Percentiles rank a stretch among this genome's conserved stretches.
These are phyloP conservation scores for Nasonia vitripennis DNA, from an alignment of 1,140 invertebrate genomes.

Conservation along the genomic window DNA sequence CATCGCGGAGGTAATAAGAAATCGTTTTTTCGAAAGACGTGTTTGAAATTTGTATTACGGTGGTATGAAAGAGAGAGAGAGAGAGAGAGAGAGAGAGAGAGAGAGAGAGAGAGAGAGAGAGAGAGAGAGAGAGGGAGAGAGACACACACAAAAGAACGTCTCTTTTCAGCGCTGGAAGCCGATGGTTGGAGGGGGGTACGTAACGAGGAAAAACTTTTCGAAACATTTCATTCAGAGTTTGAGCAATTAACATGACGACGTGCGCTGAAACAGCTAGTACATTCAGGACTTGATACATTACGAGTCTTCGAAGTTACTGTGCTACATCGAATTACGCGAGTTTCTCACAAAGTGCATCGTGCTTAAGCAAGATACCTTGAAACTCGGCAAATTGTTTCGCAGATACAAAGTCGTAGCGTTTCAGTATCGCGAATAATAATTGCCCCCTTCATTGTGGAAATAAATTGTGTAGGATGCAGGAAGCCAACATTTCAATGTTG, in stretches of 20 bases:
- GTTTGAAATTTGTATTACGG: too few species aligned
- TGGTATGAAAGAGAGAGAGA: too few species aligned
- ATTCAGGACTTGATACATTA: constrained; percentile 23
- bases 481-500: neutral
- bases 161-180: too few species aligned
- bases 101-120: too few species aligned
- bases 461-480: neutral
- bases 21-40: too few species aligned
- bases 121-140: too few species aligned
- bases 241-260: constrained; percentile 20
- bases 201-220: neutral
- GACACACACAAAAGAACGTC: too few species aligned
- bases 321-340: constrained; percentile 30
- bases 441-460: constrained; percentile 28
- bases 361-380: constrained; percentile 35
- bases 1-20: too few species aligned
- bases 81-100: too few species aligned
- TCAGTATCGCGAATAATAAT: constrained; percentile 30
- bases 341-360: constrained; percentile 17
- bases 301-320: constrained; percentile 33
- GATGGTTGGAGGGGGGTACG: too few species aligned
- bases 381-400: constrained; percentile 41
- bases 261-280: constrained; percentile 24
- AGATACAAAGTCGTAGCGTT: constrained; percentile 21
- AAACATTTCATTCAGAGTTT: neutral